Evolutionary conservation across 2,113 vertebrate genomes (phyloP).

Genomic region (Brachyhypopomus gauderio): DNA sequence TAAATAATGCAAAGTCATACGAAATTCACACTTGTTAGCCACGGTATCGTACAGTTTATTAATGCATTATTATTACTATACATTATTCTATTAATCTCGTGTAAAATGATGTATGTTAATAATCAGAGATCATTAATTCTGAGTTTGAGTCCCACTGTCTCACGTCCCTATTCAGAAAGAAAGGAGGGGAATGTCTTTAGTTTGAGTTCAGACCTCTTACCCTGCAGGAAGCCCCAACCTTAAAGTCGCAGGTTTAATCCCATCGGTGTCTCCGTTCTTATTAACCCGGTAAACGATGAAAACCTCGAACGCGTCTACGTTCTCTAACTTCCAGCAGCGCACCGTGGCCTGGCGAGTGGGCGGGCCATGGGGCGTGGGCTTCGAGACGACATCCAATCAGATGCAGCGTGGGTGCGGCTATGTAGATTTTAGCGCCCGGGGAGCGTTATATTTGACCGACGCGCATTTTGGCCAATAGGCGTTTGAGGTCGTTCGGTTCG

Average conservation of each 20-base stretch:
- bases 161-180: not conserved
- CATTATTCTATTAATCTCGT: not conserved
- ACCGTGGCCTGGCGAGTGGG: slow-evolving; percentile 55
- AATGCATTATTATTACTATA: too few species aligned
- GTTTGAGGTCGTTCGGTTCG: slow-evolving; percentile 29
- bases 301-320: slow-evolving; percentile 51
- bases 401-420: not conserved
- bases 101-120: not conserved
- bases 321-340: slow-evolving; percentile 57
- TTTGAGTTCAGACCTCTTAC: slow-evolving; percentile 63
- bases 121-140: not conserved
- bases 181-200: not conserved
- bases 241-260: slow-evolving; percentile 49
- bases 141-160: not conserved
- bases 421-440: not conserved
- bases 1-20: too few species aligned
- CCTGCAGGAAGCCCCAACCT: slow-evolving; percentile 31
- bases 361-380: slow-evolving; percentile 54
- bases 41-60: not conserved
- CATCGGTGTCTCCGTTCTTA: slow-evolving; percentile 56
- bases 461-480: slow-evolving; percentile 48
- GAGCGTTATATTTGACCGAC: slow-evolving; percentile 46
- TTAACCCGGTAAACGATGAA: slow-evolving; percentile 52
- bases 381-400: slow-evolving; percentile 59
- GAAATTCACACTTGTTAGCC: too few species aligned